Evolutionary conservation across 2,113 vertebrate genomes (phyloP).

Genomic region (Atherinomorus stipes): DNA sequence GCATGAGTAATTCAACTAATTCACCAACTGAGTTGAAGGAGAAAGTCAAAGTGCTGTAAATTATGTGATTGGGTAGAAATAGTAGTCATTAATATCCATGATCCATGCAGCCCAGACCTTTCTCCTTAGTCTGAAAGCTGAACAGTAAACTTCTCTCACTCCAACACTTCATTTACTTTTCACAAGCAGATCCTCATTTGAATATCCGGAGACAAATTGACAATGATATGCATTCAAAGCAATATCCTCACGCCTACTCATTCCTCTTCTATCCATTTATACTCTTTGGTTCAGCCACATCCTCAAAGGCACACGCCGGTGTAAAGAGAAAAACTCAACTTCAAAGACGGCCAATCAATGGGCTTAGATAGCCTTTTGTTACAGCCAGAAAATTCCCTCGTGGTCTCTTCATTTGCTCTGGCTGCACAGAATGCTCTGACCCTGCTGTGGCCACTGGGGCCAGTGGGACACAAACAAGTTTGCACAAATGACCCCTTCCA

Average conservation of each 20-base stretch:
- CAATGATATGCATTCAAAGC: constrained; percentile 32
- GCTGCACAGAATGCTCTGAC: constrained; percentile 32
- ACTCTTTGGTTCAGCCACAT: constrained; percentile 18
- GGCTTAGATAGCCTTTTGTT: constrained; percentile 23
- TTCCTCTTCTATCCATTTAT: constrained; percentile 8
- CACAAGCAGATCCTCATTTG: constrained; percentile 12
- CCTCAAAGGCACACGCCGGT: constrained; percentile 36
- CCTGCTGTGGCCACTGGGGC: constrained; percentile 31
- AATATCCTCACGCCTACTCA: constrained; percentile 22
- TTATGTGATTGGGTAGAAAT: constrained; percentile 8
- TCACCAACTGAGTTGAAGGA: neutral
- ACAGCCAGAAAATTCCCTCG: constrained; percentile 43
- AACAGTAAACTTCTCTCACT: constrained; percentile 13
- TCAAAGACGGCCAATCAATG: constrained; percentile 59
- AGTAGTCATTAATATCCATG: constrained; percentile 3
- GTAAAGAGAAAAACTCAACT: constrained; percentile 50
- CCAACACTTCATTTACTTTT: constrained; percentile 28
- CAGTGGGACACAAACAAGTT: constrained; percentile 26
- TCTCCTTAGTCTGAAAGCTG: neutral
- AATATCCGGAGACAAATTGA: constrained; percentile 32
- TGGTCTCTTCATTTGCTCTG: constrained; percentile 37
- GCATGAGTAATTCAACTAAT: constrained; percentile 10
- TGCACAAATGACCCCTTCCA: constrained; percentile 14
- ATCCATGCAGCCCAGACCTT: neutral
- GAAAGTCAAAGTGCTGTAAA: constrained; percentile 2